Percentiles rank a stretch among this genome's conserved stretches.
These are phyloP conservation scores for Stomatorhinus walkeri DNA, from an alignment of 2,797 vertebrate genomes.

Conservation along the genomic window DNA sequence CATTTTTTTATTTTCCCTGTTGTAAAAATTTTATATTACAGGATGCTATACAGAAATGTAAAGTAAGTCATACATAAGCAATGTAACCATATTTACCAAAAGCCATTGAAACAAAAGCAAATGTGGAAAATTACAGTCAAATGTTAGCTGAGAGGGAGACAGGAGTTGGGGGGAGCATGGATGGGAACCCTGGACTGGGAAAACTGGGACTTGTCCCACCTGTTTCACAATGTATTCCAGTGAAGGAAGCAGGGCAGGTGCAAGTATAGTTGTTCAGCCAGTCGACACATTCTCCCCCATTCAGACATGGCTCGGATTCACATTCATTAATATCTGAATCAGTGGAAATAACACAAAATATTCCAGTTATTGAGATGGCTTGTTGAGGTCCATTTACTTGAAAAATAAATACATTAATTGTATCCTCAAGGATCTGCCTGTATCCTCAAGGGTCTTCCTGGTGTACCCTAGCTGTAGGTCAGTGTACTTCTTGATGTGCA, in stretches of 20 bases:
- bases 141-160: conserved; percentile 18
- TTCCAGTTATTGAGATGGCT: conserved; percentile 19
- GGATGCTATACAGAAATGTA: conserved; percentile 32
- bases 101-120: conserved; percentile 29
- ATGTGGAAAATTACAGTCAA: conserved; percentile 25
- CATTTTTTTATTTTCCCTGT: conserved; percentile 29
- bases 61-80: conserved; percentile 30
- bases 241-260: conserved; percentile 65
- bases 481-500: neutral
- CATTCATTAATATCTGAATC: conserved; percentile 77
- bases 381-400: neutral
- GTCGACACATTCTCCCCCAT: conserved; percentile 74
- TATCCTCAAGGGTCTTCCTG: neutral
- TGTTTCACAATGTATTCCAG: conserved; percentile 78
- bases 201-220: conserved; percentile 53
- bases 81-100: conserved; percentile 36
- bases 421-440: neutral
- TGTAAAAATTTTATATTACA: conserved; percentile 36
- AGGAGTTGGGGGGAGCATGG: neutral
- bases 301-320: conserved; percentile 74
- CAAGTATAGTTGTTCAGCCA: conserved; percentile 73
- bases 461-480: neutral
- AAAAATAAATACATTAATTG: neutral
- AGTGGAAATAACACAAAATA: conserved; percentile 23
- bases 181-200: neutral